phyloP scores from a whole-genome alignment of 1,140 invertebrate genomes.

The Bombus waltoni region DNA sequence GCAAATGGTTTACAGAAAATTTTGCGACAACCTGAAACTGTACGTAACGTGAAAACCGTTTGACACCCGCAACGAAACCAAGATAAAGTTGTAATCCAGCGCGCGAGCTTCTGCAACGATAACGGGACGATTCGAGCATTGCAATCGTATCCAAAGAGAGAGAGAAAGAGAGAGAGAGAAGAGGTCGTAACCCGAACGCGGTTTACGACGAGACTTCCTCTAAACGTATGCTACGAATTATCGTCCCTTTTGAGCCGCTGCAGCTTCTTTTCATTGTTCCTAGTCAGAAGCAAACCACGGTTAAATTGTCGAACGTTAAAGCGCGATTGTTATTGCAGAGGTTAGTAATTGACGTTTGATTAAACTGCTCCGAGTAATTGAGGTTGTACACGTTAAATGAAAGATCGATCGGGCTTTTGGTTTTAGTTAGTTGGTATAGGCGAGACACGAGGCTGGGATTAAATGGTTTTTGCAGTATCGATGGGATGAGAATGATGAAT shows the following conservation, averaged over 20 bases:
- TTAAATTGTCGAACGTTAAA: constrained; percentile 3
- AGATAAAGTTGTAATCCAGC: constrained; percentile 22
- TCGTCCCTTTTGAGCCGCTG: not conserved
- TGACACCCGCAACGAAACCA: constrained; percentile 1
- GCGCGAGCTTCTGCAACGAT: constrained; percentile 3
- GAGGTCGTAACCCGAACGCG: not conserved
- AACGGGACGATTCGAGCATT: constrained; percentile 7
- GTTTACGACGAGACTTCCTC: not conserved
- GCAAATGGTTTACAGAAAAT: not conserved
- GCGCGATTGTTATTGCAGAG: constrained; percentile 1
- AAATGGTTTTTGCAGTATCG: constrained; percentile 4
- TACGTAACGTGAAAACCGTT: constrained; percentile 3
- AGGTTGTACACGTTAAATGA: constrained; percentile 5
- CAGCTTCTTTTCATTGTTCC: not conserved
- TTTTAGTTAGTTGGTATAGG: not conserved
- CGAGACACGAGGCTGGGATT: not conserved
- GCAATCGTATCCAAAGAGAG: not conserved
- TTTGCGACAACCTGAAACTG: not conserved
- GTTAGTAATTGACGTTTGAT: constrained; percentile 26
- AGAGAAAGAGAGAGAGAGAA: not conserved
- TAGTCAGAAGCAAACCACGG: too few species aligned
- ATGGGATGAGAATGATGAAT: constrained; percentile 1
- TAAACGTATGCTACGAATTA: not conserved
- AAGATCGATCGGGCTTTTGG: constrained; percentile 22
- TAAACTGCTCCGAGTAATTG: constrained; percentile 1